Evolutionary conservation across 2,113 vertebrate species (phyloP), one percentile per base, ranked within the genome.

Genomic region (Pseudopodoces humilis): DNA sequence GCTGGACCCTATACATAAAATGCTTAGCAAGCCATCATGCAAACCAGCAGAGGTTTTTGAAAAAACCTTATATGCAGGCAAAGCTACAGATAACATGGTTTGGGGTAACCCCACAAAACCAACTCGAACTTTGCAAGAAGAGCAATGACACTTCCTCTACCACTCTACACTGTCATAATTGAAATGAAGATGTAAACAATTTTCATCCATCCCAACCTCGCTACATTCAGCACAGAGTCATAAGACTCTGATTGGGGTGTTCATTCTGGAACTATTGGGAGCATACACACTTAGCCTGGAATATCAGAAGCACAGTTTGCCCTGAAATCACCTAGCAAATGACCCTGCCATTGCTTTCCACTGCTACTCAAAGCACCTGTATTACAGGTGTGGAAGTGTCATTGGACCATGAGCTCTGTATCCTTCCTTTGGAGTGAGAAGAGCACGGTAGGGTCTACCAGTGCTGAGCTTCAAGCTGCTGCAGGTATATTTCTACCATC

Each of bases 1-100:
- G 14, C 43, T 88, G 56, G 63, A 94, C 84, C 84, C 84, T 53
- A 19, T 7, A 92, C 31, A 83, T 74, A 64, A 97, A 94, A 95
- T 72, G 59, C 82, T 90, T 44, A 46, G 60, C 27, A 67, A 84
- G 19, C 27, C 63, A 91, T 25, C 63, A 70, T 56, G 90, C 78
- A 93, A 93, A 93, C 46, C 13, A 90, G 76, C 60, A 67, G 64
- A 83, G 46, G 77, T 93, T 91, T 84, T 41, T 4, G 31, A 60
- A 86, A 56, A 63, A 50, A 28, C 44, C 33, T 81, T 80, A 65
- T 11, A 9, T 15, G 31, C 43, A 80, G 27, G 35, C 67, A 94
- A 63, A 95, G 39, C 91, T 83, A 49, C 81, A 75, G 77, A 28
- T 75, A 71, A 21, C 17, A 2, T 10, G 30, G 56, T 50, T 90